Conservation (phyloP, 1,140 invertebrate genomes). For the Centruroides vittatus region DNA sequence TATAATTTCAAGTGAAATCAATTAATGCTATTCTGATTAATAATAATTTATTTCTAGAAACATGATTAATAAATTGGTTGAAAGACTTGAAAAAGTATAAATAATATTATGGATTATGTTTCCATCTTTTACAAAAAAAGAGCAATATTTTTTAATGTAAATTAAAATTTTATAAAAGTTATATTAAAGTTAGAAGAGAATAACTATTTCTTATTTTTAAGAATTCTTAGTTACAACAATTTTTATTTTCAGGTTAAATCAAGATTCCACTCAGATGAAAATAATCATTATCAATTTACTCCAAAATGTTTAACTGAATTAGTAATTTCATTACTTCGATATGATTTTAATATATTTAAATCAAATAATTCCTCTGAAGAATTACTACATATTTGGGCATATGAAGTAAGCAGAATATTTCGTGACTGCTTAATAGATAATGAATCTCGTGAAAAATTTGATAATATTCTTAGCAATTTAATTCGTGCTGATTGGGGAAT, state of each 20-base stretch:
- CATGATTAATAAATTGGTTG: no score
- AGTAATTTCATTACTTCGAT: constrained; percentile 49
- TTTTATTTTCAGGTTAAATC: constrained; percentile 33
- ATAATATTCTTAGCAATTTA: constrained; percentile 41
- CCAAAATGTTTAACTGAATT: constrained; percentile 53
- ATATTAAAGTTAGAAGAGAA: no score
- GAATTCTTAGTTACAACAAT: no score
- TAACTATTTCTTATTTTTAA: no score
- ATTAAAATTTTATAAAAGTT: no score
- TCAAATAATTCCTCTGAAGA: constrained; percentile 5
- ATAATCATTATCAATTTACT: constrained; percentile 51
- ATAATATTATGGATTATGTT: no score
- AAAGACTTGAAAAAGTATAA: no score
- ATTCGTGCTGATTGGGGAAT: constrained; percentile 36
- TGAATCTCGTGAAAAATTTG: constrained; percentile 50
- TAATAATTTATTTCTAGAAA: no score
- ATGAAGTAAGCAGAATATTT: constrained; percentile 64
- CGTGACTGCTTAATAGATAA: constrained; percentile 52
- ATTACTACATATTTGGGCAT: constrained; percentile 44
- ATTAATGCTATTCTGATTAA: no score
- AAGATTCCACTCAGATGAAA: constrained; percentile 41
- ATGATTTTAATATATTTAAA: constrained; percentile 26
- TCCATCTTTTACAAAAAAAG: no score
- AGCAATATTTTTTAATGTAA: no score
- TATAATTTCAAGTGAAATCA: no score